Conservation (phyloP, 2,113 vertebrate species). For the Passer domesticus region DNA sequence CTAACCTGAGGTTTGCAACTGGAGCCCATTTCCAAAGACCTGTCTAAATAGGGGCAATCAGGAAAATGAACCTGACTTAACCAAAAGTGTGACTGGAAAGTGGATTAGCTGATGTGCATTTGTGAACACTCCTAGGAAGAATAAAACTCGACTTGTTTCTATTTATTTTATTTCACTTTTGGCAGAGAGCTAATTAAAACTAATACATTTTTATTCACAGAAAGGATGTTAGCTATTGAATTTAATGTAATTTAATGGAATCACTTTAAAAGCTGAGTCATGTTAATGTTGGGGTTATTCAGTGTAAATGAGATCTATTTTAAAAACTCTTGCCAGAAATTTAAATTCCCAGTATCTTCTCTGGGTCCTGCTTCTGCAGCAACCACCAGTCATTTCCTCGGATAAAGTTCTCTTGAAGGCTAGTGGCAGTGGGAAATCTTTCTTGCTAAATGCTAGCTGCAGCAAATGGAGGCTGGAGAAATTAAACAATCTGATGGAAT, state of each 20-base stretch:
- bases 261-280: slow-evolving; percentile 1
- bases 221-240: background rate
- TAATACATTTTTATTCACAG: background rate
- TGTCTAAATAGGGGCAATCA: slow-evolving; percentile 64
- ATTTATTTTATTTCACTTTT: slow-evolving; percentile 16
- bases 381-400: background rate
- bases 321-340: background rate
- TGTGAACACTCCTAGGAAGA: background rate
- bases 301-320: background rate
- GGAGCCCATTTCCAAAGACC: slow-evolving; percentile 57
- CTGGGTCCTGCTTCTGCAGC: background rate
- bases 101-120: slow-evolving; percentile 22
- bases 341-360: background rate
- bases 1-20: slow-evolving; percentile 35
- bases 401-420: background rate
- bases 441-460: background rate
- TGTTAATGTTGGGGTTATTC: background rate
- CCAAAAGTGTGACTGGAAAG: slow-evolving; percentile 57
- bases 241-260: slow-evolving; percentile 9
- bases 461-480: background rate
- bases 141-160: background rate
- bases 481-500: background rate
- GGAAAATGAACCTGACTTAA: slow-evolving; percentile 64
- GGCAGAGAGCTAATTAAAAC: background rate
- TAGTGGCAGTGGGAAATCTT: background rate